Base-by-base conservation (phyloP, 35 echinoderm and acorn worm genomes). In the Anneissia japonica region DNA sequence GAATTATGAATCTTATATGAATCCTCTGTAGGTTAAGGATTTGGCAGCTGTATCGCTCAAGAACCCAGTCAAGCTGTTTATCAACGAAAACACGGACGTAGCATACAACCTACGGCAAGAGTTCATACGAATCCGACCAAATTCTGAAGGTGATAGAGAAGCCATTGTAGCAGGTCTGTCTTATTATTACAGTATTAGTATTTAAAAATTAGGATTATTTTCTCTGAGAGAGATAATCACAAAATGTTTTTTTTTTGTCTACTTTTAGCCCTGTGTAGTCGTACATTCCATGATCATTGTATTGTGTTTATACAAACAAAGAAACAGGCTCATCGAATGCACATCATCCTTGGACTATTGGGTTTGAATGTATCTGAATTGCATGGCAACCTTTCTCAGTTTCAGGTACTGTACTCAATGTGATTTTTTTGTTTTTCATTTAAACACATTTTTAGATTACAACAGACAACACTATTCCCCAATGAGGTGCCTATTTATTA, bases 11-110 rank as follows among this genome's bases (percentile, higher is more conserved):
- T n/a, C n/a, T n/a, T n/a, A n/a, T n/a, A n/a, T n/a, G n/a, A n/a
- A n/a, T n/a, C n/a, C n/a, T n/a, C n/a, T 40, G 16, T 35, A 99
- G 96, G 96, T 99, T 14, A 94, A 94, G 75, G 96, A 99, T 79
- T 84, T 99, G 37, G 96, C 89, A 1, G 83, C 89, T 23, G 96
- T 99, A 3, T 99, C 96, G 37, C 87, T 99, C 72, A 99, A 89
- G 81, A 93, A 94, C 39, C 96, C 96, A 35, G 87, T 99, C 21
- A 91, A 82, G 79, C 77, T 99, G 34, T 99, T 99, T 90, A 89
- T 99, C 2, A 99, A 99, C 75, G 96, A 99, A 72, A 99, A 99
- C 89, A 99, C 96, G 17, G 96, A 99, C 34, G 96, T 99, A 37
- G 96, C 96, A 31, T 99, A 80, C 80, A 99, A 99, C 39, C 89